Conservation (phyloP, 2,888 invertebrate species). For the Biston betularia region DNA sequence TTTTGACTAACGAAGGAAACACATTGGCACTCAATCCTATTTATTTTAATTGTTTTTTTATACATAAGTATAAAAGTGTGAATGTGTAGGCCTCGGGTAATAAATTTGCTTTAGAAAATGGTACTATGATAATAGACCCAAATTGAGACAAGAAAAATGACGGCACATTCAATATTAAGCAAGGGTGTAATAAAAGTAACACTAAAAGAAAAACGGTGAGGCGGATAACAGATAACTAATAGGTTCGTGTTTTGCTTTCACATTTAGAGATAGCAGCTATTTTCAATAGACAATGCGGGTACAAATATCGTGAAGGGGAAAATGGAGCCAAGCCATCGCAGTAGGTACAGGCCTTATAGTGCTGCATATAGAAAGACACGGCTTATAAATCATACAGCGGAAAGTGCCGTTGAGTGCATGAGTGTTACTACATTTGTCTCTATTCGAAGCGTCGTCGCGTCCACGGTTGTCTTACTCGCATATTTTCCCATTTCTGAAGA, state of each 20-base stretch:
- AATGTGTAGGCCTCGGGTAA: neutral
- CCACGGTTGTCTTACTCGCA: no score
- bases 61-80: no score
- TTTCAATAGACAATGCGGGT: constrained; percentile 21
- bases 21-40: no score
- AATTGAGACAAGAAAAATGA: neutral
- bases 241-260: constrained; percentile 59
- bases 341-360: neutral
- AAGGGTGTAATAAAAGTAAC: constrained; percentile 15
- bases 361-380: neutral
- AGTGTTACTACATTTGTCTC: no score
- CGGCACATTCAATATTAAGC: neutral
- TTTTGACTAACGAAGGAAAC: no score
- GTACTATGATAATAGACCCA: neutral
- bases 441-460: no score
- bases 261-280: constrained; percentile 85
- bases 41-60: no score
- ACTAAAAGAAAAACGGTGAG: constrained; percentile 10
- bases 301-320: constrained; percentile 6
- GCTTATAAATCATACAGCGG: no score
- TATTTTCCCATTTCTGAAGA: no score
- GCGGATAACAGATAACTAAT: constrained; percentile 6
- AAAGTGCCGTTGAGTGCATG: no score
- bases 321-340: constrained; percentile 9
- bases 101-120: neutral